A percentile compares a stretch with the other conserved stretches of the same genome.
Conservation (phyloP, 2,113 vertebrate genomes). For the Notiomystis cincta region DNA sequence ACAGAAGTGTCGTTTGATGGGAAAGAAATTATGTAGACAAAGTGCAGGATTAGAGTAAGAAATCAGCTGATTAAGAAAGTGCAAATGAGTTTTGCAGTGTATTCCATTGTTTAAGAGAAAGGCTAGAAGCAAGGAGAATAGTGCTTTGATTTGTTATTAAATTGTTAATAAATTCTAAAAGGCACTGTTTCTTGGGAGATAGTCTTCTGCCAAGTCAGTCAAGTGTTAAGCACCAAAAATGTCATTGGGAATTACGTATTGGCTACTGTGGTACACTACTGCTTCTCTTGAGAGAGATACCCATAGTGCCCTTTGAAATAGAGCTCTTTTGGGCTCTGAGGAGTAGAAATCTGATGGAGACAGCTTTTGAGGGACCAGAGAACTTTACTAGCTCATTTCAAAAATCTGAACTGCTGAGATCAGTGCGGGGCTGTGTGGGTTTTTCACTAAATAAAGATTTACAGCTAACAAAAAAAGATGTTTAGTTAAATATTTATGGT, state of each 20-base stretch:
- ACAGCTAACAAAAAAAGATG: background rate
- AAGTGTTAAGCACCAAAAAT: background rate
- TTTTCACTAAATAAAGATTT: constrained; percentile 6
- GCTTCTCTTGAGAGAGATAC: background rate
- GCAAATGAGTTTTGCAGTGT: background rate
- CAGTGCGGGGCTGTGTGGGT: background rate
- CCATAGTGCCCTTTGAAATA: background rate
- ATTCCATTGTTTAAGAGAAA: background rate
- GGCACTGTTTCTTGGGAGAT: background rate
- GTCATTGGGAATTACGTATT: background rate
- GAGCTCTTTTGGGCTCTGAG: constrained; percentile 27
- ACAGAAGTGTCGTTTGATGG: background rate
- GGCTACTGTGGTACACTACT: background rate
- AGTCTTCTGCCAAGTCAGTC: background rate
- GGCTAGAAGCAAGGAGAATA: background rate
- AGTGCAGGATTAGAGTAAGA: background rate
- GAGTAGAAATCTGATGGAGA: constrained; percentile 12
- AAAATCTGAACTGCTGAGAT: constrained; percentile 33
- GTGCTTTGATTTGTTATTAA: background rate
- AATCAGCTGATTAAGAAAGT: background rate
- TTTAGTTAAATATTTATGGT: constrained; percentile 26
- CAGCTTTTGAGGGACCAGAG: constrained; percentile 16
- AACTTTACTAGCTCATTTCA: constrained; percentile 3
- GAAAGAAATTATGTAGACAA: background rate
- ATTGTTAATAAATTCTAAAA: background rate